Evolutionary conservation across 2,797 vertebrate genomes (phyloP).

Genomic region (Karalla daura): DNA sequence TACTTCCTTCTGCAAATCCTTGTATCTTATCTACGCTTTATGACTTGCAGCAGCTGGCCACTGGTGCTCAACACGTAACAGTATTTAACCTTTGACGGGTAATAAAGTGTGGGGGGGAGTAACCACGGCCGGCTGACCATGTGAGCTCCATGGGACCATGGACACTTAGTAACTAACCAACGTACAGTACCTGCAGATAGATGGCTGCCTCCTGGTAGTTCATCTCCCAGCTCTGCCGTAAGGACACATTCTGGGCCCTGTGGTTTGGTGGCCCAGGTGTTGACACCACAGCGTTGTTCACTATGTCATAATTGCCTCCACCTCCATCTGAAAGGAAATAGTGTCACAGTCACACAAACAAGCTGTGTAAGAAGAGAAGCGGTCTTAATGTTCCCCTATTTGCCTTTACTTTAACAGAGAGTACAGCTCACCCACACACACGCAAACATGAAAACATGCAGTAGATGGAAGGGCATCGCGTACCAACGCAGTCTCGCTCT

Average conservation of each 20-base stretch:
- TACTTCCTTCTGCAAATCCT: background rate
- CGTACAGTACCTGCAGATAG: constrained; percentile 91
- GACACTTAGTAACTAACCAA: background rate
- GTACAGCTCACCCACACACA: background rate
- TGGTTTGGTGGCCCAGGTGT: constrained; percentile 81
- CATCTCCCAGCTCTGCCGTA: constrained; percentile 93
- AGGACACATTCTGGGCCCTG: constrained; percentile 79
- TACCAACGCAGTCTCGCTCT: constrained; percentile 68
- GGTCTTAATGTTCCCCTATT: background rate
- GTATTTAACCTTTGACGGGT: constrained; percentile 18
- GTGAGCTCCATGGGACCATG: background rate
- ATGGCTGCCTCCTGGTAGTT: constrained; percentile 98
- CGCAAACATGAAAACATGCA: constrained; percentile 12
- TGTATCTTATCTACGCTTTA: constrained; percentile 1
- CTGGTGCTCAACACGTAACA: constrained; percentile 3
- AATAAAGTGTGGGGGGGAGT: background rate
- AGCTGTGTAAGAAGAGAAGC: background rate
- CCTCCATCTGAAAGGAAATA: constrained; percentile 86
- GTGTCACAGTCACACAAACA: background rate
- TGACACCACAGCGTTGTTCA: constrained; percentile 78
- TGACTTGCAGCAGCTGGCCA: constrained; percentile 6
- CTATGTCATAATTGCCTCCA: constrained; percentile 84
- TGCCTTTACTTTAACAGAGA: background rate
- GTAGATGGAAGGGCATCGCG: constrained; percentile 5
- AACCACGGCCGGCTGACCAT: constrained; percentile 32